These are phyloP conservation scores for Dipodomys stephensi DNA, from an alignment of 2,113 vertebrate genomes.

Conservation along the genomic window DNA sequence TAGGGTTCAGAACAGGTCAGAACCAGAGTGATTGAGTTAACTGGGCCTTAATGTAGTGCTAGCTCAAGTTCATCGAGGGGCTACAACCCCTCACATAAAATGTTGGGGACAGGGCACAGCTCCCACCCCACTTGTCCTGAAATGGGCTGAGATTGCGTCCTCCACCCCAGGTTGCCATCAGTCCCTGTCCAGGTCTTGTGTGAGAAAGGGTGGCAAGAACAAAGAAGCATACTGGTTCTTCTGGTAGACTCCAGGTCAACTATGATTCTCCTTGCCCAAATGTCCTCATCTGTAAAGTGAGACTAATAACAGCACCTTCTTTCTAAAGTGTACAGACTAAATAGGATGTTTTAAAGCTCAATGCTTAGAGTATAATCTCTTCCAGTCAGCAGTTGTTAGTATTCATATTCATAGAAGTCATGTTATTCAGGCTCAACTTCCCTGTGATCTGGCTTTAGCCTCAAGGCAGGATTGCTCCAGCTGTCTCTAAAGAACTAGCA, in stretches of 20 bases:
- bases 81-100: neutral
- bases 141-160: neutral
- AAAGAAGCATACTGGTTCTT: neutral
- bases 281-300: neutral
- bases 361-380: neutral
- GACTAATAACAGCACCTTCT: neutral
- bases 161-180: neutral
- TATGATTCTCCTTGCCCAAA: neutral
- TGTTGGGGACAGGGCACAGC: rapidly evolving
- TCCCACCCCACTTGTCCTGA: neutral
- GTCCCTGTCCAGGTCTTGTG: neutral
- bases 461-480: rapidly evolving
- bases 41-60: neutral
- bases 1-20: neutral
- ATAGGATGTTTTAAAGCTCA: neutral
- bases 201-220: neutral
- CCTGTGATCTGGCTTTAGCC: neutral
- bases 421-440: neutral
- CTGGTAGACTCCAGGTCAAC: neutral
- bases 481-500: neutral
- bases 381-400: neutral
- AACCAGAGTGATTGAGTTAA: neutral
- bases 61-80: neutral
- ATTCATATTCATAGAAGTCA: no score
- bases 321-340: neutral